These are phyloP conservation scores for Oncorhynchus mykiss DNA, from an alignment of 2,113 vertebrate genomes.

Conservation along the genomic window DNA sequence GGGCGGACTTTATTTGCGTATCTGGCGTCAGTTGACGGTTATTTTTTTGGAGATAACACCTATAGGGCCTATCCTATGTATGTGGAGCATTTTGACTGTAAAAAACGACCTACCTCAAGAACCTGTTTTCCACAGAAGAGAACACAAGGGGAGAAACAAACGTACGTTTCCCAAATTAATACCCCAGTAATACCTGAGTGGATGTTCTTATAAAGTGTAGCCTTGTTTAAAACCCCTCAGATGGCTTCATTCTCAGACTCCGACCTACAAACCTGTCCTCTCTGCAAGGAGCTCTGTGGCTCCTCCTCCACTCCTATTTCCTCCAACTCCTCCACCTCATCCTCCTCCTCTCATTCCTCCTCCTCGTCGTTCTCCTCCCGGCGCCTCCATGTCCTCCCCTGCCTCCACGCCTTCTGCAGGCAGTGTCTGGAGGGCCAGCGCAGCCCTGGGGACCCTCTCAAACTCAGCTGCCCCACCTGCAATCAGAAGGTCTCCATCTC, in stretches of 20 bases:
- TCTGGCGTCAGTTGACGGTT: conserved; percentile 24
- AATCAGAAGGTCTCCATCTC: conserved; percentile 89
- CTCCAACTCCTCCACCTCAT: conserved; percentile 86
- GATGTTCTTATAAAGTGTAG: conserved; percentile 45
- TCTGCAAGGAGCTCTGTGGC: conserved; percentile 91
- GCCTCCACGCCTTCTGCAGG: conserved; percentile 91
- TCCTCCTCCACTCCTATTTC: conserved; percentile 87
- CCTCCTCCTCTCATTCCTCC: conserved; percentile 84
- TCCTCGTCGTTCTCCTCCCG: conserved; percentile 70
- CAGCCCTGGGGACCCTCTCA: conserved; percentile 79
- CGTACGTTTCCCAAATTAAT: conserved; percentile 46
- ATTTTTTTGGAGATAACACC: conserved; percentile 14
- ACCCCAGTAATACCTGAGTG: conserved; percentile 31
- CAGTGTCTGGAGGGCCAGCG: conserved; percentile 89
- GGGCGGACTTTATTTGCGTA: conserved; percentile 20
- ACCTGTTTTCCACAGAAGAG: conserved; percentile 21
- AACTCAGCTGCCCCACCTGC: conserved; percentile 88
- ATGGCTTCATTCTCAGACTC: conserved; percentile 92
- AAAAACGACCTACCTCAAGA: conserved; percentile 59
- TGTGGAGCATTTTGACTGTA: conserved; percentile 22
- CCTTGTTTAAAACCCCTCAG: conserved; percentile 53
- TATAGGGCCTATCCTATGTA: background rate
- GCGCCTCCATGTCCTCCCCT: conserved; percentile 88
- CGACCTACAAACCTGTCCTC: conserved; percentile 89
- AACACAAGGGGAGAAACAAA: conserved; percentile 7